Evolutionary conservation across 92 coral and sea anemone genomes (phyloP).

Genomic region (Actinernus sp.): DNA sequence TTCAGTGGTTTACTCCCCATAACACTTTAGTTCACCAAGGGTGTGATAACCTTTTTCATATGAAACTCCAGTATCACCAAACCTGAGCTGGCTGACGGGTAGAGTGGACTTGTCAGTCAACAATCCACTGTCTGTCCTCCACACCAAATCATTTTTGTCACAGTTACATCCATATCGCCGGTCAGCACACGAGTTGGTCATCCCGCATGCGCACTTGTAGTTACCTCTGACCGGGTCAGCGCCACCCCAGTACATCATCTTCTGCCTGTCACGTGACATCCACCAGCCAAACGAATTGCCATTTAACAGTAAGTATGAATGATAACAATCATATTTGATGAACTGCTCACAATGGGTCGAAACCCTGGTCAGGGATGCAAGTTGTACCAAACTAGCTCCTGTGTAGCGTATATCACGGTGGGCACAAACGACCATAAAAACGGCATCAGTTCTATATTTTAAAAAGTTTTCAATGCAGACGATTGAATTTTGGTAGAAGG

Average conservation of each 20-base stretch:
- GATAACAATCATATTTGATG: no score
- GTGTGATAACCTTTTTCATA: conserved; percentile 3
- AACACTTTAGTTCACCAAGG: not conserved
- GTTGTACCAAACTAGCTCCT: not conserved
- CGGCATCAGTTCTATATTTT: no score
- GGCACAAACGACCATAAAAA: no score
- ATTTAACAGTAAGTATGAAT: not conserved
- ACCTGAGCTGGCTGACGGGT: not conserved
- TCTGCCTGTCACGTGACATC: conserved; percentile 1
- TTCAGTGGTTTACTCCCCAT: no score
- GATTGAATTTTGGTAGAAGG: no score
- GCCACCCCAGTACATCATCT: not conserved
- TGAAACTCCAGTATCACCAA: not conserved
- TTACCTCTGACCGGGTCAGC: not conserved
- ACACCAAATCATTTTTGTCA: not conserved
- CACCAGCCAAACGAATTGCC: not conserved
- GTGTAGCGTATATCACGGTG: not conserved
- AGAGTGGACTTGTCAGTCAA: not conserved
- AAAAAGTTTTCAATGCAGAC: no score
- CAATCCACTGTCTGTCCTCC: conserved; percentile 3
- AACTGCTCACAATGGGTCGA: no score
- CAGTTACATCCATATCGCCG: no score
- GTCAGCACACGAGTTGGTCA: not conserved
- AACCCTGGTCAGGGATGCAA: no score
- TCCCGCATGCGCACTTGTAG: conserved; percentile 2